Conservation (phyloP, 2,797 vertebrate genomes). For the Chelon auratus region DNA sequence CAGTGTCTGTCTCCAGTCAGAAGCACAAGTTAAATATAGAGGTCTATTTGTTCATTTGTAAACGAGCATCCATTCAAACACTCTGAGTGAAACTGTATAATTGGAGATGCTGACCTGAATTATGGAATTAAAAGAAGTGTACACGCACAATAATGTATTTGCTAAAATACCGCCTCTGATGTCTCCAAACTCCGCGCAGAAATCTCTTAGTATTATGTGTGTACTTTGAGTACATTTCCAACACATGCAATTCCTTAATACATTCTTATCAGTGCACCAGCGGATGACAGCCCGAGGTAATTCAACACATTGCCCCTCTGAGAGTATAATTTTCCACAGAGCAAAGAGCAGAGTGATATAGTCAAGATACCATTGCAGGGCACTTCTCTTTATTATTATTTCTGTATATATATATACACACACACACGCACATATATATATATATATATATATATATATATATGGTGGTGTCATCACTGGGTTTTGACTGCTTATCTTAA, state of each 20-base stretch:
- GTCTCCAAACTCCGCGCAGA: neutral
- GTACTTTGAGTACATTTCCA: slow-evolving; percentile 31
- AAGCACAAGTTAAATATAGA: neutral
- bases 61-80: neutral
- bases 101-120: slow-evolving; percentile 1
- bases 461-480: slow-evolving; percentile 39
- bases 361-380: slow-evolving; percentile 45
- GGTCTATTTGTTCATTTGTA: neutral
- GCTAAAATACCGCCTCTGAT: neutral
- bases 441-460: too few species aligned
- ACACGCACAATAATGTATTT: neutral
- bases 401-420: slow-evolving; percentile 18
- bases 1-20: neutral
- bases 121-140: neutral
- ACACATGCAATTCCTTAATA: slow-evolving; percentile 45
- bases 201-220: slow-evolving; percentile 17
- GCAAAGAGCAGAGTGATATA: slow-evolving; percentile 52
- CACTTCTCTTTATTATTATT: slow-evolving; percentile 45
- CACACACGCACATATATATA: neutral
- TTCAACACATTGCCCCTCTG: slow-evolving; percentile 49
- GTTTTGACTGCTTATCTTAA: slow-evolving; percentile 48
- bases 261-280: slow-evolving; percentile 58
- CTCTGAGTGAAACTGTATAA: neutral
- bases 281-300: slow-evolving; percentile 56
- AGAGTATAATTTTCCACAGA: slow-evolving; percentile 55